phyloP scores from a whole-genome alignment of 2,113 vertebrate genomes.

The Muntiacus reevesi region DNA sequence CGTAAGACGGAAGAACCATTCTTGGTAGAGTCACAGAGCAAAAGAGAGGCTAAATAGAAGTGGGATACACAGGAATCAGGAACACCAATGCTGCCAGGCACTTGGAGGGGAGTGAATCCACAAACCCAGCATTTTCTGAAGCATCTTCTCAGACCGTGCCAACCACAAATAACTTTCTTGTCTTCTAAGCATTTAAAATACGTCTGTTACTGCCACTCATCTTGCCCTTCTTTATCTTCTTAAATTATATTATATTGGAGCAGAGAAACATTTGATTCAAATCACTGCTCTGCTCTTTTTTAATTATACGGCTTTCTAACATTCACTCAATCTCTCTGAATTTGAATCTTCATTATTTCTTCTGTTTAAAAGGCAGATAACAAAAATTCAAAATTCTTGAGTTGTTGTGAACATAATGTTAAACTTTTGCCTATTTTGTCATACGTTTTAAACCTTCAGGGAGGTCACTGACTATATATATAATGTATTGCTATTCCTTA shows the following conservation, averaged over 20 bases:
- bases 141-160: not conserved
- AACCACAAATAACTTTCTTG: not conserved
- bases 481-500: not conserved
- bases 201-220: not conserved
- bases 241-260: not conserved
- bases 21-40: not conserved
- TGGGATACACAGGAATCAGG: rapidly evolving
- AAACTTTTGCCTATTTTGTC: not conserved
- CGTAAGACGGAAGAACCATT: not conserved
- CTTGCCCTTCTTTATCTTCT: not conserved
- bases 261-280: not conserved
- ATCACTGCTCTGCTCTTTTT: not conserved
- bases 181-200: not conserved
- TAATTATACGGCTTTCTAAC: not conserved
- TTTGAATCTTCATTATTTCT: not conserved
- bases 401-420: not conserved
- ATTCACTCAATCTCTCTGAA: not conserved
- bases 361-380: not conserved
- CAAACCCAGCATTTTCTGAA: not conserved
- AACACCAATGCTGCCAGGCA: too few species aligned
- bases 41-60: not conserved
- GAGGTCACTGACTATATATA: not conserved
- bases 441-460: not conserved
- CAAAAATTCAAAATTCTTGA: not conserved
- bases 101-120: not conserved